phyloP scores from a whole-genome alignment of 2,888 invertebrate genomes.

The Reticulitermes lucifugus region DNA sequence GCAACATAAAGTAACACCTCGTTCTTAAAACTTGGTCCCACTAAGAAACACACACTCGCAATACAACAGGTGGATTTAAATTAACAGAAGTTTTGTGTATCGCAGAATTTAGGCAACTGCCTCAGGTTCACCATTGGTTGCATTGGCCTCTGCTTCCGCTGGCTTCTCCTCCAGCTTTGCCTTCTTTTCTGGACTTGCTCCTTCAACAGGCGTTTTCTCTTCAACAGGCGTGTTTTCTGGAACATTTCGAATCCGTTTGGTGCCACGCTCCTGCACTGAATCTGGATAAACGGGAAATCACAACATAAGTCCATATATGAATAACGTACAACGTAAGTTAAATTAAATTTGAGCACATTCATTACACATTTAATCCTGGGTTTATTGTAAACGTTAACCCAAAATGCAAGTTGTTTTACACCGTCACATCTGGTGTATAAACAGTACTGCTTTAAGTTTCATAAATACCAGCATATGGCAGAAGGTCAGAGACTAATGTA shows the following conservation, averaged over 20 bases:
- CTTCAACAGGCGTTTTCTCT: slow-evolving; percentile 65
- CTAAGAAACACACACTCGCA: slow-evolving; percentile 51
- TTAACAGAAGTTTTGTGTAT: slow-evolving; percentile 31
- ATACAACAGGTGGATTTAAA: slow-evolving; percentile 46
- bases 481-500: too few species aligned
- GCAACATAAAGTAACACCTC: slow-evolving; percentile 42
- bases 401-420: too few species aligned
- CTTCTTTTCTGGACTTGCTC: slow-evolving; percentile 78
- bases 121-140: slow-evolving; percentile 67
- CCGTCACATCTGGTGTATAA: too few species aligned
- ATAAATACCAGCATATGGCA: too few species aligned
- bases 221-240: slow-evolving; percentile 49
- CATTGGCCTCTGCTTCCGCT: slow-evolving; percentile 66
- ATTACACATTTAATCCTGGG: too few species aligned
- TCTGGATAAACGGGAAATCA: slow-evolving; percentile 31
- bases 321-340: neutral
- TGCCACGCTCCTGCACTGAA: slow-evolving; percentile 42
- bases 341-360: too few species aligned
- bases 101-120: slow-evolving; percentile 58
- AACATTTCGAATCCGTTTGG: slow-evolving; percentile 70
- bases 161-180: slow-evolving; percentile 75
- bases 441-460: too few species aligned
- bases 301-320: neutral
- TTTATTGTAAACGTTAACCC: too few species aligned
- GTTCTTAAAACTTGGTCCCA: slow-evolving; percentile 45